Base-by-base conservation (phyloP, 2,113 vertebrate genomes). In the Sus scrofa region DNA sequence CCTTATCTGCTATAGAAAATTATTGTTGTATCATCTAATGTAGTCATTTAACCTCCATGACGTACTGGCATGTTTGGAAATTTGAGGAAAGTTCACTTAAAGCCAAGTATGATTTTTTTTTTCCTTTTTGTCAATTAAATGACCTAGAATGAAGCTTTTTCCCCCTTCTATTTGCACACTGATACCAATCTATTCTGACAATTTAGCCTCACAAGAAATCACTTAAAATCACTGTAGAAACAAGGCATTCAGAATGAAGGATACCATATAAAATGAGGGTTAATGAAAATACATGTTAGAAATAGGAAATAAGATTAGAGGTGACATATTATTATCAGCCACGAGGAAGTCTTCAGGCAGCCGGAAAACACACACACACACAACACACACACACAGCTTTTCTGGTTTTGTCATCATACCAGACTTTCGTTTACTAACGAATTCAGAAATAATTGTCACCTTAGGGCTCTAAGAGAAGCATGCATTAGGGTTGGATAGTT, bases 361-460 rank as follows among this genome's bases (percentile, higher is more conserved):
- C 62, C 73, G 94, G 78, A 16, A 32, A 97, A 94, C n/a, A 91
- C 30, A 86, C 30, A 74, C 10, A 0, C 50, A 97, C 44, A 96
- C 3, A 73, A 73, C 85, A 94, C n/a, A 91, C 30, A 86, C 30
- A 74, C 10, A 0, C 54, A 97, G 30, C 63, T 96, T 62, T 96
- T 97, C 94, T 97, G n/a, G 63, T 93, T 98, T 95, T 98, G 70
- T 83, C 89, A 95, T 97, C 83, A 58, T 89, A 97, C 77, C 77
- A 94, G 56, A 44, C 78, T 88, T 96, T 32, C 86, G 88, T 95
- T 98, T 98, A 95, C 97, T 98, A 96, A 56, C 65, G 77, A 98
- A 97, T 97, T 98, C 96, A 98, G 86, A 98, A 98, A 98, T 98
- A 98, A 98, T 98, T 98, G 96, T 98, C 89, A 98, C 97, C 97